These are phyloP conservation scores for Circaetus gallicus DNA, from an alignment of 2,113 vertebrate species.

Conservation along the genomic window DNA sequence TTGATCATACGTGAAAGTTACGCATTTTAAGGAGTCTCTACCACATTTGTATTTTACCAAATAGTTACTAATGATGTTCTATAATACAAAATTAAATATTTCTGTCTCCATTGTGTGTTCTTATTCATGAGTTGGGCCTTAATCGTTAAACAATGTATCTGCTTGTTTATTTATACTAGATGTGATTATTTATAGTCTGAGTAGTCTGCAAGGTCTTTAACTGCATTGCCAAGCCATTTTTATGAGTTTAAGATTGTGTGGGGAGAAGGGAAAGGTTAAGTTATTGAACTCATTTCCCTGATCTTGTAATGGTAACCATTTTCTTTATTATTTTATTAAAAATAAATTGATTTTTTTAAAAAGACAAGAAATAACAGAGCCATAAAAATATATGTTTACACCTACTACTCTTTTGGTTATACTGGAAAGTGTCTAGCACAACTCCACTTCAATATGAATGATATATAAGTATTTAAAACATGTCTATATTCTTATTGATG, in stretches of 20 bases:
- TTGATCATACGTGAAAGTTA: neutral
- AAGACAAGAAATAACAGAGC: neutral
- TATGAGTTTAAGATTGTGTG: constrained; percentile 50
- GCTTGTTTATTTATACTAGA: constrained; percentile 65
- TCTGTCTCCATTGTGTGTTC: constrained; percentile 47
- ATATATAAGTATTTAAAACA: neutral
- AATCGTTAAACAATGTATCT: constrained; percentile 57
- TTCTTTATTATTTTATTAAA: constrained; percentile 40
- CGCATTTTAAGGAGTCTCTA: constrained; percentile 44
- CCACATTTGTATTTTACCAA: constrained; percentile 51
- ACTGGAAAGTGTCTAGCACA: neutral
- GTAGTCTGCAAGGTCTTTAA: constrained; percentile 53
- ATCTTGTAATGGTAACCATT: constrained; percentile 32
- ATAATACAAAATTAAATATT: constrained; percentile 71
- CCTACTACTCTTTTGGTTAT: neutral
- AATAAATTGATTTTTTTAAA: constrained; percentile 57
- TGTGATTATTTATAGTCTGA: constrained; percentile 64
- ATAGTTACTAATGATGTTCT: constrained; percentile 69
- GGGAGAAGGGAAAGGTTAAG: neutral
- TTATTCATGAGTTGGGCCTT: constrained; percentile 67
- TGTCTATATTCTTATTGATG: neutral
- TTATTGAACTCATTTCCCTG: neutral
- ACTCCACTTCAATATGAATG: neutral
- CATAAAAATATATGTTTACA: neutral
- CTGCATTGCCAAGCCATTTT: constrained; percentile 37